Evolutionary conservation across 2,888 invertebrate genomes (phyloP).

Genomic region (Leptinotarsa rubiginosa): DNA sequence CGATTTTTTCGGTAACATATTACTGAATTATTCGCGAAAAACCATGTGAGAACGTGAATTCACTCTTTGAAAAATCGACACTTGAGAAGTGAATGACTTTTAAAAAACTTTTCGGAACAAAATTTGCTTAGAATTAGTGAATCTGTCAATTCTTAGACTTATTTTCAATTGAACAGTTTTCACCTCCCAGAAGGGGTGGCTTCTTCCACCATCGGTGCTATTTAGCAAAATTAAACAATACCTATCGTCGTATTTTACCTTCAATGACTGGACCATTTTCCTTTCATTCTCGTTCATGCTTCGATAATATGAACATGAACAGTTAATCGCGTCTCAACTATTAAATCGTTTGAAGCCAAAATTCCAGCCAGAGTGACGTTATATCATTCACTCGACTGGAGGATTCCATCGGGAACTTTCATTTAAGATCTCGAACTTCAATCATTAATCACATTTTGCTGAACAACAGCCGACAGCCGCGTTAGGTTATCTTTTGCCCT

Average conservation of each 20-base stretch:
- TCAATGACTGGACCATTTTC: background rate
- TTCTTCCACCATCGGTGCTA: too few species aligned
- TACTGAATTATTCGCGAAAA: too few species aligned
- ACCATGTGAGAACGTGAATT: too few species aligned
- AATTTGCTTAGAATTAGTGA: too few species aligned
- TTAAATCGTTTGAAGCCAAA: conserved; percentile 3
- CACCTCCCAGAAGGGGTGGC: too few species aligned
- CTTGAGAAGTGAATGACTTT: too few species aligned
- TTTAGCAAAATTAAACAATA: background rate
- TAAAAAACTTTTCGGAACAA: too few species aligned
- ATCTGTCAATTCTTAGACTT: too few species aligned
- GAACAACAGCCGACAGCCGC: background rate
- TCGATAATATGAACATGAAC: background rate
- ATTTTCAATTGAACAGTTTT: too few species aligned
- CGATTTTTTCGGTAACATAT: too few species aligned
- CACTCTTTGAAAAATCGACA: too few species aligned
- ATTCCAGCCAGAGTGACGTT: conserved; percentile 1
- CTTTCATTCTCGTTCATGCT: conserved; percentile 3
- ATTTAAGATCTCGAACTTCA: conserved; percentile 13
- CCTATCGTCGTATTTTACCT: background rate
- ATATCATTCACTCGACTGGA: conserved; percentile 15
- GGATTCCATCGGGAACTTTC: background rate
- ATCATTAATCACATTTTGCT: conserved; percentile 8
- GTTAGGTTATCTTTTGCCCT: background rate
- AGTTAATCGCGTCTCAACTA: conserved; percentile 9